Evolutionary conservation across 2,888 invertebrate species (phyloP).

Genomic region (Halictus quadricinctus): DNA sequence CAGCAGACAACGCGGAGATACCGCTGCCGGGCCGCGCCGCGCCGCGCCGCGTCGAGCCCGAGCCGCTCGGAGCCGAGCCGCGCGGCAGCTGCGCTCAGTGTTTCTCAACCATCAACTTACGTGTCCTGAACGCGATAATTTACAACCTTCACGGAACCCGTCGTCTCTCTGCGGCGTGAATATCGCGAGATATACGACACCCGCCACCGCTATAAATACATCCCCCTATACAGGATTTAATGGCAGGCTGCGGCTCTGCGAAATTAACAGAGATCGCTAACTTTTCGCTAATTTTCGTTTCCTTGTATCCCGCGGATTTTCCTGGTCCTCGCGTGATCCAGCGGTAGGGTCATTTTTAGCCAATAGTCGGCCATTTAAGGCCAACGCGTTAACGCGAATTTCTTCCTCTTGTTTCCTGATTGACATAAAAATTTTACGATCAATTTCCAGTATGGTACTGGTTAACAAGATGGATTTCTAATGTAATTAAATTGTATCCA

Average conservation of each 20-base stretch:
- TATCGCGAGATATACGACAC: slow-evolving; percentile 36
- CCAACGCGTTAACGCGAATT: no score
- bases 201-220: slow-evolving; percentile 28
- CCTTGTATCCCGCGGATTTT: background rate
- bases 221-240: slow-evolving; percentile 17
- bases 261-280: slow-evolving; percentile 6
- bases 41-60: background rate
- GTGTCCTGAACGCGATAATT: slow-evolving; percentile 47
- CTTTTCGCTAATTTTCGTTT: slow-evolving; percentile 7
- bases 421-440: background rate
- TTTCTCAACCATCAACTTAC: slow-evolving; percentile 72
- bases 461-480: background rate
- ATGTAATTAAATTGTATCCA: background rate
- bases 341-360: background rate
- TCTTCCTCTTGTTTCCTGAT: background rate
- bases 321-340: slow-evolving; percentile 4
- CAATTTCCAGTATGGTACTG: background rate
- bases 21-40: slow-evolving; percentile 73
- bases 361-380: background rate
- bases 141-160: slow-evolving; percentile 33
- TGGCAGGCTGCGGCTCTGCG: background rate
- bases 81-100: slow-evolving; percentile 80
- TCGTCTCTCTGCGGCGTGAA: slow-evolving; percentile 21
- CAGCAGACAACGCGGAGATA: slow-evolving; percentile 80
- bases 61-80: slow-evolving; percentile 59